Percentiles rank a stretch among this genome's conserved stretches.
Evolutionary conservation across 2,113 vertebrate species (phyloP).

Genomic region (Halichoerus grypus): DNA sequence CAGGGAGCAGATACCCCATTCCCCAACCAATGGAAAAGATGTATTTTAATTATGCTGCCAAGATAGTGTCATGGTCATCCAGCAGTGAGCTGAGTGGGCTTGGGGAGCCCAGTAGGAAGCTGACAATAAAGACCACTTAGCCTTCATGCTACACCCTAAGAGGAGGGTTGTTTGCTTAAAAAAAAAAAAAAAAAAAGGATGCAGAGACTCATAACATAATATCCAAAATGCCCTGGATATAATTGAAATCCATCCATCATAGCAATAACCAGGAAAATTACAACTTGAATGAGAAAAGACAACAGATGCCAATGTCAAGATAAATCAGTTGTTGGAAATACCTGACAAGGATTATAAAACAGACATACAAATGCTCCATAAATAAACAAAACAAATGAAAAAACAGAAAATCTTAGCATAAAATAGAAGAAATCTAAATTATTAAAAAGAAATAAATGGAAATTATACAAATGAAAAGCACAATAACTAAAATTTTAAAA

Average conservation of each 20-base stretch:
- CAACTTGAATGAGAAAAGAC: conserved; percentile 27
- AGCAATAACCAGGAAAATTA: not conserved
- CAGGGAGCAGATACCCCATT: not conserved
- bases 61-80: not conserved
- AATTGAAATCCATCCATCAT: not conserved
- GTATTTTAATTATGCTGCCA: not conserved
- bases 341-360: not conserved
- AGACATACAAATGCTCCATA: not conserved
- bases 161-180: not conserved
- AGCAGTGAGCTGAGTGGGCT: not conserved
- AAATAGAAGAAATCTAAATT: not conserved
- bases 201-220: not conserved
- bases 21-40: not conserved
- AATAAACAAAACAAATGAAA: not conserved
- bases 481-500: not conserved
- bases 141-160: not conserved
- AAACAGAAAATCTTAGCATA: not conserved
- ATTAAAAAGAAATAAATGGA: not conserved
- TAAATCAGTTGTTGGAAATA: conserved; percentile 27
- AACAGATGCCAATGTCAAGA: not conserved
- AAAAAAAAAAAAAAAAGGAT: not conserved
- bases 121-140: not conserved
- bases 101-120: not conserved
- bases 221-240: not conserved
- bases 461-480: not conserved